Base-by-base conservation (phyloP, 2,888 invertebrate species). In the Rutpela maculata region DNA sequence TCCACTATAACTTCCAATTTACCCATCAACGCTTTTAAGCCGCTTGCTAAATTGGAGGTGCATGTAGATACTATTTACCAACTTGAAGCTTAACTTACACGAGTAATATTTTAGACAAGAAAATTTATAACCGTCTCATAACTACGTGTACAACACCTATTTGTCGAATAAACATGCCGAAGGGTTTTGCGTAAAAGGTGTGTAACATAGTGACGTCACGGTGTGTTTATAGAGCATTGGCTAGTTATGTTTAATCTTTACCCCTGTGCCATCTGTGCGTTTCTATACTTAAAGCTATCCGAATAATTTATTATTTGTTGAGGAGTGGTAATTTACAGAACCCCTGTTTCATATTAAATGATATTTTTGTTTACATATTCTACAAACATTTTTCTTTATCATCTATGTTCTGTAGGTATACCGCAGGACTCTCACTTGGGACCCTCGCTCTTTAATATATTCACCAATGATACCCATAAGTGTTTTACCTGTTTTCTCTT, bases 41-140 rank as follows among this genome's bases (percentile, higher is more conserved):
- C 19, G 11, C 18, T 19, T 15, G 43, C n/a, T 19, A 70, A 60
- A 60, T 43, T 60, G 59, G 17, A 31, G 35, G 18, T 57, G 57
- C 57, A 62, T 62, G 50, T 15, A 43, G 19, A 19, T n/a, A 70
- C 38, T 59, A 43, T 70, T 70, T 70, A 35, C 60, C 70, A 70
- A 60, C 60, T 70, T 60, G 35, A 18, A 62, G 38, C 57, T 62
- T 55, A 56, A 56, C 35, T 69, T 69, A 17, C 15, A 7, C 57
- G 35, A 17, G 69, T 59, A 59, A 35, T 69, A 69, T 31, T 59
- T 69, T 50, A 57, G 35, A 69, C 31, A 35, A 69, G 35, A 12
- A 69, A 69, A 69, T 69, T 69, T 69, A 59, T 31, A 31, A 68
- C 31, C 68, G 56, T 56, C 11, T 68, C 68, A 68, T 69, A 69